Percentiles rank a stretch among this genome's conserved stretches.
Evolutionary conservation across 2,797 vertebrate genomes (phyloP).

Genomic region (Tapera naevia): DNA sequence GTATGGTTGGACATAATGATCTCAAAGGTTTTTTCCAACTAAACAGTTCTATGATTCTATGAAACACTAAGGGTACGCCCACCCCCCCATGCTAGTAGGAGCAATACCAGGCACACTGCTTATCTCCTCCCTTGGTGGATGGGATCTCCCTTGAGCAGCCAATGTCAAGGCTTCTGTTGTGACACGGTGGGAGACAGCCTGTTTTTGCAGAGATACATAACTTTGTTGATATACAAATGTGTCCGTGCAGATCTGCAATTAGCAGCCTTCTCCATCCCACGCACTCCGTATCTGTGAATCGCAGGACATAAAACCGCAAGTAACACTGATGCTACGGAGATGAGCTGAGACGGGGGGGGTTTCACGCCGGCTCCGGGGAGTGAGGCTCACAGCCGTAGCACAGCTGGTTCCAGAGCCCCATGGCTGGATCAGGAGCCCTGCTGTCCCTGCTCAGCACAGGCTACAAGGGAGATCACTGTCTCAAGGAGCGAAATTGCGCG

Average conservation of each 20-base stretch:
- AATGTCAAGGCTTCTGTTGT: accelerated
- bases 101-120: not conserved
- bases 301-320: not conserved
- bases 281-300: accelerated
- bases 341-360: not conserved
- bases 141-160: not conserved
- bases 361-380: not conserved
- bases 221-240: not conserved
- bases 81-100: too few relatives aligned
- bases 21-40: too few relatives aligned
- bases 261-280: accelerated
- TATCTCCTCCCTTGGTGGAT: not conserved
- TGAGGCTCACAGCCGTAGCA: not conserved
- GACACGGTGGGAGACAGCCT: accelerated
- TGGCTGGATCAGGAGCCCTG: not conserved
- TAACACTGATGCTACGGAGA: accelerated
- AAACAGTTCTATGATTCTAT: too few relatives aligned
- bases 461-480: too few relatives aligned
- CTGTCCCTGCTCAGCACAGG: too few relatives aligned
- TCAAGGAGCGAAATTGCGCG: too few relatives aligned
- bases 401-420: not conserved
- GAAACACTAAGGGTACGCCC: too few relatives aligned
- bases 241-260: accelerated
- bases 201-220: not conserved
- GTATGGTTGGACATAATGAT: too few relatives aligned